Percentiles rank a stretch among this genome's conserved stretches.
Evolutionary conservation across 2,888 invertebrate genomes (phyloP).

Genomic region (Scaptomyza parva): DNA sequence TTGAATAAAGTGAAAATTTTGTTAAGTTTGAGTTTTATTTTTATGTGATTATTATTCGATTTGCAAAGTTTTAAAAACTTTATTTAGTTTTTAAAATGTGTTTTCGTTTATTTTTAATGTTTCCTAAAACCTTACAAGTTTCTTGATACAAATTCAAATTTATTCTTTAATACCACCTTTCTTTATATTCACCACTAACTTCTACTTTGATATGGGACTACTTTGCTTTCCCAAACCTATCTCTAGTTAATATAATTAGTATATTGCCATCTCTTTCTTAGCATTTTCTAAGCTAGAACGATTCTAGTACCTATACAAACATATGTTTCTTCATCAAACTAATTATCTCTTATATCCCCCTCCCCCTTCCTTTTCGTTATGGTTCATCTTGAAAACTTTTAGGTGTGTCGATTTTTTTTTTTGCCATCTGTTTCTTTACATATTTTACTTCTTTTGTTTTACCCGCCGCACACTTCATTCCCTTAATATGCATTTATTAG

Average conservation of each 20-base stretch:
- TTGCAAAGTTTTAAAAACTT: too few relatives aligned
- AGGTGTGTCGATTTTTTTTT: not conserved
- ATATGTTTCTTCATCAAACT: not conserved
- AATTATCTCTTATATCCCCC: constrained; percentile 3
- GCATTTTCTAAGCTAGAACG: not conserved
- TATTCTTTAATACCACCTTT: not conserved
- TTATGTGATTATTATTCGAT: too few relatives aligned
- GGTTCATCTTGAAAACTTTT: constrained; percentile 2
- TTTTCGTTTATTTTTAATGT: not conserved
- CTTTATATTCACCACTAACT: not conserved
- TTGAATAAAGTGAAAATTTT: constrained; percentile 7
- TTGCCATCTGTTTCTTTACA: not conserved
- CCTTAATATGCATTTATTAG: constrained; percentile 26
- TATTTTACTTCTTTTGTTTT: not conserved
- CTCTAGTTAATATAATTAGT: not conserved
- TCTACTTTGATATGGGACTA: too few relatives aligned
- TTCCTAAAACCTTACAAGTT: not conserved
- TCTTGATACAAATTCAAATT: not conserved
- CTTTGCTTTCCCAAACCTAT: not conserved
- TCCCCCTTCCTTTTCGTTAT: not conserved
- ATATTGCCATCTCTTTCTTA: not conserved
- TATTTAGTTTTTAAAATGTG: too few relatives aligned
- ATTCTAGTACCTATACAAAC: too few relatives aligned
- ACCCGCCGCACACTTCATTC: not conserved
- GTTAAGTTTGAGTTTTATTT: too few relatives aligned